These are phyloP conservation scores for Helicoverpa zea DNA, from an alignment of 1,140 invertebrate species.

Conservation along the genomic window DNA sequence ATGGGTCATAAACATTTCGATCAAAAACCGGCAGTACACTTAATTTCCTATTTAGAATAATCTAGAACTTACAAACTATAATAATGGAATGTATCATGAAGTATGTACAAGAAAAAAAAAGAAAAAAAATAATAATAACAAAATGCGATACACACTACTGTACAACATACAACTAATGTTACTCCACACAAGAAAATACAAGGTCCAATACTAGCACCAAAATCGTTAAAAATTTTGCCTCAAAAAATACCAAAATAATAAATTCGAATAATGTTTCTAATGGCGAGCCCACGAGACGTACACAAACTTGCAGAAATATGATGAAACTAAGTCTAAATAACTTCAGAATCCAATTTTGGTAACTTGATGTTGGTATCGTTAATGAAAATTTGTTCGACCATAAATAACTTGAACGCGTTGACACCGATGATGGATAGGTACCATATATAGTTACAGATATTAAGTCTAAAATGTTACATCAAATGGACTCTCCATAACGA, in stretches of 20 bases:
- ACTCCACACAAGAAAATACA: constrained; percentile 50
- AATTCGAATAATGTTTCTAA: constrained; percentile 63
- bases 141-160: constrained; percentile 61
- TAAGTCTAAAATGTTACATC: neutral
- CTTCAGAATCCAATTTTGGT: constrained; percentile 19
- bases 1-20: constrained; percentile 14
- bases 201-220: constrained; percentile 76
- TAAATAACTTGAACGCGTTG: neutral
- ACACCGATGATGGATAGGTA: neutral
- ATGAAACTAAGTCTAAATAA: constrained; percentile 5
- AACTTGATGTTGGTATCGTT: constrained; percentile 9
- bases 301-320: constrained; percentile 2
- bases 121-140: constrained; percentile 62
- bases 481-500: constrained; percentile 23
- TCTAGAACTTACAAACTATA: constrained; percentile 57
- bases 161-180: constrained; percentile 39
- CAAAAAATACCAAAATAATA: constrained; percentile 58
- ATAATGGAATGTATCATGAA: constrained; percentile 82
- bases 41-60: constrained; percentile 43
- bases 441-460: neutral
- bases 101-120: constrained; percentile 63
- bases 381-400: neutral
- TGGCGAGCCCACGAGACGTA: constrained; percentile 50
- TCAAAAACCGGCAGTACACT: constrained; percentile 38
- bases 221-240: constrained; percentile 65